Evolutionary conservation across 2,888 invertebrate species (phyloP), one percentile per base, ranked within the genome.

Genomic region (Synergus laeviventris): DNA sequence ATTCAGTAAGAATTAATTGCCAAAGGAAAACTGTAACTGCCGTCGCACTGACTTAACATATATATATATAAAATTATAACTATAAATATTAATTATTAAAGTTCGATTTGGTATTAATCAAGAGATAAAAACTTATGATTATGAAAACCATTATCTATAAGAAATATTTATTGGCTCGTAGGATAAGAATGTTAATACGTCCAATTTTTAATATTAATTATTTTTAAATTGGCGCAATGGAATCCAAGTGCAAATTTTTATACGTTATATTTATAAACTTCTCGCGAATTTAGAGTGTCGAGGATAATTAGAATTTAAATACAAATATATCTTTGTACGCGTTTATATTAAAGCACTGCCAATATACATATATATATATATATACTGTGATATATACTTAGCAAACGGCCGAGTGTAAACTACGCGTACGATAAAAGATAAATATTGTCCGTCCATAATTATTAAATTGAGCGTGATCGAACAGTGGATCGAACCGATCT

Each of bases 371-470:
- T n/a, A n/a, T n/a, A n/a, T n/a, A n/a, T n/a, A n/a, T n/a, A n/a
- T n/a, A n/a, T n/a, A n/a, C n/a, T n/a, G 83, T 83, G 83, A 83
- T 83, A 83, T 76, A 80, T 79, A 75, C 78, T 81, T 76, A 70
- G 80, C 73, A 64, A 74, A 76, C 14, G 73, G 70, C 74, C 11
- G 36, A 77, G 74, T 61, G 64, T 56, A 77, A 74, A 61, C 64
- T 74, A 78, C 79, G 81, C 74, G 80, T 79, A 21, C 56, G 24
- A 21, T 18, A 38, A 16, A 56, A 73, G 39, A n/a, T 60, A 49
- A 59, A 24, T 31, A 66, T 64, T 54, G 38, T 79, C 79, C 79
- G 79, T 79, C 79, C 77, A 77, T 77, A 62, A 74, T 76, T 76
- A 24, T 31, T 21, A 24, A 70, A 38, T 62, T 8, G 3, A 11